Conservation (phyloP, 2,113 vertebrate species). For the Chaenogobius annularis region DNA sequence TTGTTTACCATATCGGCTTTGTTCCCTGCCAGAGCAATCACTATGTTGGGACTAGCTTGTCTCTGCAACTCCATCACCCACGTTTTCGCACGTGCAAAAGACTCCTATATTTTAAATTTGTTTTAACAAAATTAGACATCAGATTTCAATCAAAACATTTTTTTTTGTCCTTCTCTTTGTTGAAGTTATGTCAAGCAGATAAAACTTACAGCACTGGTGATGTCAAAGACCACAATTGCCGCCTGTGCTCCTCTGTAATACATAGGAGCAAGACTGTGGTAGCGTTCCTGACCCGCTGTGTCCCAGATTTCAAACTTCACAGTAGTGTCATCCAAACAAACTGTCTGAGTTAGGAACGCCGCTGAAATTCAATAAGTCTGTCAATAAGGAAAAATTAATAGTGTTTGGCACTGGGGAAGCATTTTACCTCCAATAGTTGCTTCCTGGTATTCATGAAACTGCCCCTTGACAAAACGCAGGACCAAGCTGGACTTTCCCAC, state of each 20-base stretch:
- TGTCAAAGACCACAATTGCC: constrained; percentile 96
- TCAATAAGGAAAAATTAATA: neutral
- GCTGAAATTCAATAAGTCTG: constrained; percentile 67
- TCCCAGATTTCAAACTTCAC: constrained; percentile 99
- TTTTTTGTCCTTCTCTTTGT: neutral
- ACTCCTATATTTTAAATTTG: constrained; percentile 78
- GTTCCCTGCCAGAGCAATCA: constrained; percentile 94
- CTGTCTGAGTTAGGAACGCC: constrained; percentile 95
- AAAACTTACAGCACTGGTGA: constrained; percentile 89
- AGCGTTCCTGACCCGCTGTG: constrained; percentile 93
- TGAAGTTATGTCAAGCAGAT: too few species aligned
- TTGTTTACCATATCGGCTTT: constrained; percentile 94
- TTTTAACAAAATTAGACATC: neutral
- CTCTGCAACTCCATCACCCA: constrained; percentile 98
- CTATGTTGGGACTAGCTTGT: constrained; percentile 95
- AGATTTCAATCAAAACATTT: neutral
- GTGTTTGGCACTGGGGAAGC: neutral
- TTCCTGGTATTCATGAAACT: constrained; percentile 85
- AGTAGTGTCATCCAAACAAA: constrained; percentile 95
- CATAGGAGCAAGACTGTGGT: constrained; percentile 97
- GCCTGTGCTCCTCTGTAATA: constrained; percentile 95
- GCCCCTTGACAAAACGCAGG: constrained; percentile 84
- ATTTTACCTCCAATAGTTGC: constrained; percentile 84
- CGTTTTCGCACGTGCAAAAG: constrained; percentile 92
- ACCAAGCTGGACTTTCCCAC: constrained; percentile 86